Evolutionary conservation across 2,888 invertebrate species (phyloP).

Genomic region (Drosophila ochracea): DNA sequence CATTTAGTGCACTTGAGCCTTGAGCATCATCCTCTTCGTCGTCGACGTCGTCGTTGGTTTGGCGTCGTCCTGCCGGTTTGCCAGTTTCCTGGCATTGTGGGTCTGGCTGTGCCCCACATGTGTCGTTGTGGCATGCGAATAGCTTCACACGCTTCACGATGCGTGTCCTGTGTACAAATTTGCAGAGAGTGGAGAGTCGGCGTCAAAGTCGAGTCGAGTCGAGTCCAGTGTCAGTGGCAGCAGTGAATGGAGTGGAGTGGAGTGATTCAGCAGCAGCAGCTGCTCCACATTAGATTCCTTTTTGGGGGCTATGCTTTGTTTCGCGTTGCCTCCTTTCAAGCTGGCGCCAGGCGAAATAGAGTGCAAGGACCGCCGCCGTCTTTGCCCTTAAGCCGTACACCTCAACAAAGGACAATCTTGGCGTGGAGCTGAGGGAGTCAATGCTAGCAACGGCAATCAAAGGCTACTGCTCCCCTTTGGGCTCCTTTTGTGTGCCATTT

Average conservation of each 20-base stretch:
- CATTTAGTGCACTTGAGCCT: slow-evolving; percentile 81
- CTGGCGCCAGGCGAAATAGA: slow-evolving; percentile 39
- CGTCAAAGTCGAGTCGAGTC: background rate
- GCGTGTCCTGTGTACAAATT: slow-evolving; percentile 63
- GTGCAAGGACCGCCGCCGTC: slow-evolving; percentile 75
- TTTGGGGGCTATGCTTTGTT: slow-evolving; percentile 51
- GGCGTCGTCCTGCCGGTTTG: slow-evolving; percentile 30
- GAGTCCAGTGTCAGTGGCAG: slow-evolving; percentile 60
- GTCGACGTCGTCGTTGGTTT: background rate
- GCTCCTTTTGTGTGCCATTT: slow-evolving; percentile 51
- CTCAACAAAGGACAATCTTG: slow-evolving; percentile 52
- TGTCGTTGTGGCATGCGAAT: slow-evolving; percentile 47
- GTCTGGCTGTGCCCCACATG: slow-evolving; percentile 53
- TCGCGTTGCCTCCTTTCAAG: slow-evolving; percentile 25
- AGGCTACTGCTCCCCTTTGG: slow-evolving; percentile 34
- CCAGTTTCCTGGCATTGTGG: slow-evolving; percentile 59
- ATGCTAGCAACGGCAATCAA: slow-evolving; percentile 43
- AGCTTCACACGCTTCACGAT: slow-evolving; percentile 54
- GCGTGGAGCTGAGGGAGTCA: background rate
- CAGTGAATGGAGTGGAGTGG: slow-evolving; percentile 2
- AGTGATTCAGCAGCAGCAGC: slow-evolving; percentile 13
- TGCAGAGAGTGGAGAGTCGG: slow-evolving; percentile 9
- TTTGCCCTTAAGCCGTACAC: slow-evolving; percentile 58
- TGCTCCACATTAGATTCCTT: slow-evolving; percentile 50
- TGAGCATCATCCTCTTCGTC: slow-evolving; percentile 60